Percentiles rank a stretch among this genome's conserved stretches.
Evolutionary conservation across 2,888 invertebrate genomes (phyloP).

Genomic region (Imbricaverruca yamaguchii): DNA sequence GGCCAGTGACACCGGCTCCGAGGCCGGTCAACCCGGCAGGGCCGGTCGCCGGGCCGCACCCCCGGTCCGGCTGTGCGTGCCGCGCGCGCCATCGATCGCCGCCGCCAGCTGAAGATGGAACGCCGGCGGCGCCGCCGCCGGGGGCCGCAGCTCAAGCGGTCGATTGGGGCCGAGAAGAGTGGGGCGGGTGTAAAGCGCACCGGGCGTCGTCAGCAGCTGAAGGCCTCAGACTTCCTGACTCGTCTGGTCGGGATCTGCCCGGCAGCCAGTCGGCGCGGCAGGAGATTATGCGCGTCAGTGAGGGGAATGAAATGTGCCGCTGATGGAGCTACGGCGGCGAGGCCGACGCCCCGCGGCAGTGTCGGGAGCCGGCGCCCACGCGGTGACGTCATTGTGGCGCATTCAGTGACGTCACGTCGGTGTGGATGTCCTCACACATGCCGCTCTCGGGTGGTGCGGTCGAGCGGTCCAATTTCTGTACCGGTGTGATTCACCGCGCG

Average conservation of each 20-base stretch:
- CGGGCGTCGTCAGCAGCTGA: not conserved
- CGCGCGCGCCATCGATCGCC: not conserved
- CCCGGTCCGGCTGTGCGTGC: not conserved
- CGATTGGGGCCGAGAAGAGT: not conserved
- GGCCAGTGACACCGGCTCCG: too few relatives aligned
- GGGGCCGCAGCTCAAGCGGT: too few relatives aligned
- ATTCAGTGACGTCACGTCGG: not conserved
- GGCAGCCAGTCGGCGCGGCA: too few relatives aligned
- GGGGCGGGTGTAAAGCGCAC: not conserved
- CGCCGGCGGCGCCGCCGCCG: too few relatives aligned
- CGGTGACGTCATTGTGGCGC: too few relatives aligned
- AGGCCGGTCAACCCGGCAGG: too few relatives aligned
- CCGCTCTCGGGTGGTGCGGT: not conserved
- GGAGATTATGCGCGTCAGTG: too few relatives aligned
- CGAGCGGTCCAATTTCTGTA: not conserved
- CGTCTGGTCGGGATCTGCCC: too few relatives aligned
- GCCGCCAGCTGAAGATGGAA: not conserved
- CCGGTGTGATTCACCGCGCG: not conserved
- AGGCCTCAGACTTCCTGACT: not conserved
- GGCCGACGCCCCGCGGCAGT: too few relatives aligned
- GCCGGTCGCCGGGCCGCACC: not conserved
- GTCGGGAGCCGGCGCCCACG: too few relatives aligned
- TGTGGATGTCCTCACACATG: not conserved
- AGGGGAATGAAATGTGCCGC: too few relatives aligned
- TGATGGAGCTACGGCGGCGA: too few relatives aligned